These are phyloP conservation scores for Grantiella picta DNA, from an alignment of 2,113 vertebrate species.

Conservation along the genomic window DNA sequence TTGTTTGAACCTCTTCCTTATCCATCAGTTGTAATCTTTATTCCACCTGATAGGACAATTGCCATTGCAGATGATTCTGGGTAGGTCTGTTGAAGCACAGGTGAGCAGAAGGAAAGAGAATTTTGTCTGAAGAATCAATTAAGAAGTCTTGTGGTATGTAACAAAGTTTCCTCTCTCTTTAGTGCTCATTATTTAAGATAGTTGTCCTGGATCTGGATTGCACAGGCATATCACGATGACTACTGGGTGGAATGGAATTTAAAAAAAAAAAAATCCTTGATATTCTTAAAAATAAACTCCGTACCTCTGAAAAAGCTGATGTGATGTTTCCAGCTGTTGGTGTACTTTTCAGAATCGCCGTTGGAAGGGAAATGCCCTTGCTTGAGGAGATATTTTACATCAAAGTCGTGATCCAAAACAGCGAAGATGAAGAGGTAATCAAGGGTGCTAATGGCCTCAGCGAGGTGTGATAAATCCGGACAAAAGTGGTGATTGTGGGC, in stretches of 20 bases:
- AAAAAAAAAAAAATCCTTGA: accelerated
- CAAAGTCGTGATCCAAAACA: not conserved
- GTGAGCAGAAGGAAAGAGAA: not conserved
- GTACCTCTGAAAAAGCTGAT: not conserved
- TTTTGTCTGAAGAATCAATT: not conserved
- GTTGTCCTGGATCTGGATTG: not conserved
- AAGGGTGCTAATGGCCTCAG: not conserved
- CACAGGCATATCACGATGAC: accelerated
- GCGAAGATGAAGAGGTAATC: conserved; percentile 21
- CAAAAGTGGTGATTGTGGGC: not conserved
- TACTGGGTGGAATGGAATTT: not conserved
- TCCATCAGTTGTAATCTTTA: not conserved
- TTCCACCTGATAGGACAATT: not conserved
- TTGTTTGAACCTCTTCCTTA: conserved; percentile 3
- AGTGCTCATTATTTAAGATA: not conserved
- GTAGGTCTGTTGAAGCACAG: not conserved
- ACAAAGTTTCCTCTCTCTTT: not conserved
- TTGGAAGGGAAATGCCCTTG: not conserved
- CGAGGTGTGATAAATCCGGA: conserved; percentile 5
- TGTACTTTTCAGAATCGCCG: not conserved
- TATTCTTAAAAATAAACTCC: not conserved
- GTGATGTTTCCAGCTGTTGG: not conserved
- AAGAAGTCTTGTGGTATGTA: not conserved
- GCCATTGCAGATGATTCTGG: not conserved
- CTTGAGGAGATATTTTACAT: not conserved